These are phyloP conservation scores for Porites evermanni DNA, from an alignment of 92 coral and sea anemone species.

Conservation along the genomic window DNA sequence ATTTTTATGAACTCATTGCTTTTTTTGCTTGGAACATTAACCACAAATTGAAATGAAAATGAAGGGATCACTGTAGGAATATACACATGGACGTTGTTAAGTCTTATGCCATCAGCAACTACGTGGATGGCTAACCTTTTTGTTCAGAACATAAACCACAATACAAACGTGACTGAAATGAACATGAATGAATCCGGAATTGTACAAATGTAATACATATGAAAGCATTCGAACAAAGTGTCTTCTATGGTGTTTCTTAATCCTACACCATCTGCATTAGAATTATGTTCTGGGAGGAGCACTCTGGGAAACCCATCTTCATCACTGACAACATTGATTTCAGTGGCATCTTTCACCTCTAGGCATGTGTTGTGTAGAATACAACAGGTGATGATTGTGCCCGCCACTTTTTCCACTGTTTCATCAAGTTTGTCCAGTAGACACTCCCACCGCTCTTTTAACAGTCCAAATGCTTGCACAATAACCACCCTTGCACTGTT, in stretches of 20 bases:
- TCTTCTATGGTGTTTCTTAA: conserved; percentile 19
- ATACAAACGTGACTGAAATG: not conserved
- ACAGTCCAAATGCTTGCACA: conserved; percentile 39
- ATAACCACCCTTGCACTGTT: conserved; percentile 46
- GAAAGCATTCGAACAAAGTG: not conserved
- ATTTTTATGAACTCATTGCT: no score
- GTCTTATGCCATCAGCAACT: no score
- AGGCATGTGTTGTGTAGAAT: conserved; percentile 28
- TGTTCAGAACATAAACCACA: not conserved
- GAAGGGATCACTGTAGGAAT: no score
- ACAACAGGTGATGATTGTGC: conserved; percentile 31
- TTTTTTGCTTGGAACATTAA: no score
- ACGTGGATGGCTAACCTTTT: not conserved
- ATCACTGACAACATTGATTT: conserved; percentile 9
- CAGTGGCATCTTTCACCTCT: conserved; percentile 2
- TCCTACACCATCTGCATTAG: conserved; percentile 36
- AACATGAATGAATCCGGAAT: not conserved
- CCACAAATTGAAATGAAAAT: no score
- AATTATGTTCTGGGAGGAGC: conserved; percentile 36
- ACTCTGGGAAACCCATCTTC: conserved; percentile 16
- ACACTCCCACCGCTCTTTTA: conserved; percentile 30
- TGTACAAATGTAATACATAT: no score
- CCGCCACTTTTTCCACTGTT: conserved; percentile 38
- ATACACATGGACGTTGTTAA: no score
- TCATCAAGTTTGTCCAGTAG: conserved; percentile 36